Evolutionary conservation across 2,113 vertebrate genomes (phyloP), one percentile per base, ranked within the genome.

Genomic region (Tetrao urogallus): DNA sequence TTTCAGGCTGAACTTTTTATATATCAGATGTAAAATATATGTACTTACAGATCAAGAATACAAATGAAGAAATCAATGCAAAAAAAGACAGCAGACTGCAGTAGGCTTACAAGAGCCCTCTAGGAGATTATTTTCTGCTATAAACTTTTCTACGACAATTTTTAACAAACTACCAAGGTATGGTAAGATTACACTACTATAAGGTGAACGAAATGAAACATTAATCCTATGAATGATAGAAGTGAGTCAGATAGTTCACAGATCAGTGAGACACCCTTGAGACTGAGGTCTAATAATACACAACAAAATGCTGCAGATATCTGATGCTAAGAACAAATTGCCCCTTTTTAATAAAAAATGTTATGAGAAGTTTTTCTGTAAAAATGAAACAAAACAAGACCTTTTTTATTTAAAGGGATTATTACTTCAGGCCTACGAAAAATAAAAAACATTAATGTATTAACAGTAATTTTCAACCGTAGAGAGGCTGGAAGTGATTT

Each of bases 161-260:
- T 73, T 13, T 3, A 1, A 1, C 21, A 65, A 77, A 78, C 6
- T 69, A 14, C 14, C 0, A 1, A 5, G 5, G 11, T 45, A 58
- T 14, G 11, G 13, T 32, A 87, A 65, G 45, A 82, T 32, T 40
- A 73, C 11, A 70, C 15, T 16, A 42, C 43, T 52, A 24, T 9
- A 13, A 40, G n/a, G 6, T 25, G 32, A 92, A 74, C 16, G 88
- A 70, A 19, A 71, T 21, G 8, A 66, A 85, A 89, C 73, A 50
- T 6, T 34, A 82, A 83, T 91, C 28, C 50, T 74, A 34, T 30
- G 25, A 67, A 71, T 30, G 48, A 70, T 13, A 16, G 50, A 85
- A 90, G 13, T 19, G 20, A 85, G 27, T 58, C 54, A 70, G n/a
- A 13, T 8, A 83, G 11, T 78, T 82, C 22, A 27, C 28, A 42